Evolutionary conservation across 2,888 invertebrate species (phyloP), one percentile per base, ranked within the genome.

Genomic region (Apotomis turbidana): DNA sequence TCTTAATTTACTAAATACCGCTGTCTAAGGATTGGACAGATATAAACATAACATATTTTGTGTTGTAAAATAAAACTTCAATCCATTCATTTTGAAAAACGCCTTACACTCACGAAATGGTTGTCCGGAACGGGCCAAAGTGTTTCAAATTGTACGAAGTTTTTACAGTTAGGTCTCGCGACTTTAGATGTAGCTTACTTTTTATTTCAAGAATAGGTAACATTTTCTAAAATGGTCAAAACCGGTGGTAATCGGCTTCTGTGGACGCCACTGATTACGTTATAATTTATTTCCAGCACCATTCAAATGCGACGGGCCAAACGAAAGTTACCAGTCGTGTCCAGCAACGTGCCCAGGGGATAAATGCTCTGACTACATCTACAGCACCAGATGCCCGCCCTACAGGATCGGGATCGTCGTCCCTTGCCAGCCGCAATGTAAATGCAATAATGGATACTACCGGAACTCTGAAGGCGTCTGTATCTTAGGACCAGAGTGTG

Each of bases 371-470:
- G 67, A 67, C 46, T 67, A 67, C 58, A 27, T 58, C 58, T 49
- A 13, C 13, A 36, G 49, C 67, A 58, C 9, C n/a, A 49, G 49
- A 10, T 67, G 67, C 13, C 36, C 67, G 3, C 67, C 36, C 9
- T 58, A n/a, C 57, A 67, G 13, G 10, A 58, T 58, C 13, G 49
- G 67, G 13, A n/a, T 66, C 10, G 66, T 66, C 9, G 67, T 67
- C 13, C 13, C 67, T 3, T 67, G 67, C 13, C 3, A 27, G n/a
- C 67, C 67, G 0, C 27, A 57, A 4, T 67, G 67, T 44, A 67
- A 9, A 13, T 76, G 75, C 46, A 68, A 68, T 13, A 15, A 61
- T 8, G 75, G 75, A 5, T 74, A 70, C 64, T 70, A 67, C 58
- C 58, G 67, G 6, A 58, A 67, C 49, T 49, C 57, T 38, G 49